These are phyloP conservation scores for Halcyon smyrnensis DNA, from an alignment of 2,797 vertebrate genomes.

Conservation along the genomic window DNA sequence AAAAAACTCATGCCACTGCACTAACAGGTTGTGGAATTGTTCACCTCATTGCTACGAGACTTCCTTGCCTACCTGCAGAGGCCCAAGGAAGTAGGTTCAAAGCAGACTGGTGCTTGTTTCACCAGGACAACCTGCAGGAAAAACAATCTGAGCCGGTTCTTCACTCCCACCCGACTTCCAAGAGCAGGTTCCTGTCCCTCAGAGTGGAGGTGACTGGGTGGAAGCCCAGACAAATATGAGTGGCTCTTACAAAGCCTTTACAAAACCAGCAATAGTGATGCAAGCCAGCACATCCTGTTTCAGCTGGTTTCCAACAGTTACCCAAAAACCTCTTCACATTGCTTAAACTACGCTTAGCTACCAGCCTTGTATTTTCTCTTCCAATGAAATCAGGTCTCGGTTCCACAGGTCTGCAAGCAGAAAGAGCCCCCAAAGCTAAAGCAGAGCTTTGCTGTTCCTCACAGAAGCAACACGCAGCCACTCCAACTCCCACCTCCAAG, in stretches of 20 bases:
- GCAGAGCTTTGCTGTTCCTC: not conserved
- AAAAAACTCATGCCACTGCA: not conserved
- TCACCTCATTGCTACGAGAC: not conserved
- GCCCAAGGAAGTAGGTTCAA: not conserved
- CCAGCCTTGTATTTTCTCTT: not conserved
- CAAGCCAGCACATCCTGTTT: conserved; percentile 30
- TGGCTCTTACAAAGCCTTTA: not conserved
- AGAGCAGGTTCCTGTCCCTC: not conserved
- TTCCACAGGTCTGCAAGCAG: not conserved
- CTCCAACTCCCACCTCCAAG: not conserved
- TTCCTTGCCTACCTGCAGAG: not conserved
- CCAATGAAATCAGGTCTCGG: not conserved
- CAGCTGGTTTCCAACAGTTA: not conserved
- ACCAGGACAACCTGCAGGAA: not conserved
- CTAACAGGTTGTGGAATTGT: not conserved
- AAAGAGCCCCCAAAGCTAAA: not conserved
- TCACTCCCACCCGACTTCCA: not conserved
- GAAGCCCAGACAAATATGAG: not conserved
- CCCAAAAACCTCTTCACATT: not conserved
- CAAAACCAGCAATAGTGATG: not conserved
- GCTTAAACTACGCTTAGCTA: not conserved
- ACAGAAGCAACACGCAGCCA: not conserved
- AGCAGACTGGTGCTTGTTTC: not conserved
- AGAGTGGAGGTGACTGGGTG: not conserved
- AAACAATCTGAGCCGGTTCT: not conserved